Conservation (phyloP, 2,797 vertebrate species). For the Cichlasoma orientale region DNA sequence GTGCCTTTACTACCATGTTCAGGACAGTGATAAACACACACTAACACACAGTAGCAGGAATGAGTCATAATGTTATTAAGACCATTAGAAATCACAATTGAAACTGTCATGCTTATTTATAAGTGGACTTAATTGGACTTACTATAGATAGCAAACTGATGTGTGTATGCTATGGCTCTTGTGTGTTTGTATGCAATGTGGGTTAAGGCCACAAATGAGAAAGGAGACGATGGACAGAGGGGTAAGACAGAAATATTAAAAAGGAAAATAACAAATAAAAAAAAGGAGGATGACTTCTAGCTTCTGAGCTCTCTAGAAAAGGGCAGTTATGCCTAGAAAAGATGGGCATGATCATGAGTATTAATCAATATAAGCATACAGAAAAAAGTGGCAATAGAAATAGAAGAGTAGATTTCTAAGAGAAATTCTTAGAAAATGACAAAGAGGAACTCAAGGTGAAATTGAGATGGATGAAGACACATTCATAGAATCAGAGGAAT, state of each 20-base stretch:
- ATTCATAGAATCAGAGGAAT: not conserved
- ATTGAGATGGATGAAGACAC: not conserved
- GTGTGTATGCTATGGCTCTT: not conserved
- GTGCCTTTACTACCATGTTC: not conserved
- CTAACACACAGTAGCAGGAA: not conserved
- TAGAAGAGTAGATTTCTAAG: not conserved
- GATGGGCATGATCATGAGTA: not conserved
- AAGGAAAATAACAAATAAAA: not conserved
- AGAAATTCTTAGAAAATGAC: not conserved
- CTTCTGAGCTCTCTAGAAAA: not conserved
- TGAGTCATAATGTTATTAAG: conserved; percentile 42
- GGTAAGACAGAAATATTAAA: not conserved
- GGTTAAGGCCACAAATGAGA: not conserved
- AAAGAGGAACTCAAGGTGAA: not conserved
- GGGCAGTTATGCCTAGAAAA: not conserved
- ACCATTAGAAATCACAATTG: conserved; percentile 44
- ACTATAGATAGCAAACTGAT: not conserved
- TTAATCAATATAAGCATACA: not conserved
- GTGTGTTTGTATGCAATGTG: not conserved
- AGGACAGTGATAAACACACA: not conserved
- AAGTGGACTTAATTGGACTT: conserved; percentile 4
- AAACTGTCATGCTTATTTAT: conserved; percentile 20
- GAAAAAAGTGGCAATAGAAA: not conserved
- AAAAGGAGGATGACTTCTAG: not conserved
- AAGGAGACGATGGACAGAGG: not conserved